Evolutionary conservation across 2,888 invertebrate species (phyloP).

Genomic region (Drosophila hamatofila): DNA sequence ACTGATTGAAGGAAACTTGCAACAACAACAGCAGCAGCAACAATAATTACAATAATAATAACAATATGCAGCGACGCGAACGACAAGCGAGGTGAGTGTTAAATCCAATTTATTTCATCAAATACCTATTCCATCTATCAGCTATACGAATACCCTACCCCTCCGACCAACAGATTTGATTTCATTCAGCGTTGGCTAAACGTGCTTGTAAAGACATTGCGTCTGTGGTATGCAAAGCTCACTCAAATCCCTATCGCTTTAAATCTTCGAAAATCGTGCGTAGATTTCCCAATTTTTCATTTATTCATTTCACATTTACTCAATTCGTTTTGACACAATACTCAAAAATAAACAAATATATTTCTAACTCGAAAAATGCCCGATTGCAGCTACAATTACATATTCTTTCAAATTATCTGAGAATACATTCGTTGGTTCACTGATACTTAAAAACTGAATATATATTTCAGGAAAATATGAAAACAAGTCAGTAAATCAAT

Average conservation of each 20-base stretch:
- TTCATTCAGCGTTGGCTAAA: conserved; percentile 27
- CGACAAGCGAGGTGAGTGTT: conserved; percentile 70
- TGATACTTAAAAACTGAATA: not conserved
- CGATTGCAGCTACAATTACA: not conserved
- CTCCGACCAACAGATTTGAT: conserved; percentile 20
- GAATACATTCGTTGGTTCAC: not conserved
- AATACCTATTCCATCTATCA: not conserved
- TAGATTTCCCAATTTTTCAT: conserved; percentile 20
- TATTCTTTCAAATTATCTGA: not conserved
- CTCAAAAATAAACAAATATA: conserved; percentile 1
- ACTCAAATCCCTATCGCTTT: not conserved
- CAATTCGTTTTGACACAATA: conserved; percentile 15
- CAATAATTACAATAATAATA: conserved; percentile 15
- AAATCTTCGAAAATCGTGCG: conserved; percentile 20
- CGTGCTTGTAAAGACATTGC: conserved; percentile 22
- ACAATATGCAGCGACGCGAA: conserved; percentile 71
- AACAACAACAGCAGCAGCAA: conserved; percentile 13
- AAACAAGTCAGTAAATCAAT: conserved; percentile 9
- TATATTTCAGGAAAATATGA: not conserved
- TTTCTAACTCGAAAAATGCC: not conserved
- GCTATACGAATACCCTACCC: conserved; percentile 4
- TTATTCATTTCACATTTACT: conserved; percentile 1
- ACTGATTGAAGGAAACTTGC: conserved; percentile 53
- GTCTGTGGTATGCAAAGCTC: conserved; percentile 24
- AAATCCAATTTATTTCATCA: not conserved